A percentile compares a stretch with the other conserved stretches of the same genome.
These are phyloP conservation scores for Neogobius melanostomus DNA, from an alignment of 2,113 vertebrate species.

Conservation along the genomic window DNA sequence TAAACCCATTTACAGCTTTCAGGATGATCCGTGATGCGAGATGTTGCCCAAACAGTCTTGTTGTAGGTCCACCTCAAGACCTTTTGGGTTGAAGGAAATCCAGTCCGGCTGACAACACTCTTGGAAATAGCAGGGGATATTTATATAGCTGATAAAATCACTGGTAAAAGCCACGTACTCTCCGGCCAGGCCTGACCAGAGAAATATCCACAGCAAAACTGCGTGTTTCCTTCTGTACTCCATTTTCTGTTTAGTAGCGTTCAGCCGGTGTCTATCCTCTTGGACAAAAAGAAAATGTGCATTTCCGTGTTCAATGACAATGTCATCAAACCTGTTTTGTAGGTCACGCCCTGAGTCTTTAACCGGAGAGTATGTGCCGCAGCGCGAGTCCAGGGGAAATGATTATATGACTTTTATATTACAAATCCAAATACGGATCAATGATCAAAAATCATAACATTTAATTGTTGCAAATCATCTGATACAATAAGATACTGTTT, in stretches of 20 bases:
- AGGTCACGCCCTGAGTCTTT: too few species aligned
- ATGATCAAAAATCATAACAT: too few species aligned
- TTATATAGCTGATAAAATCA: slow-evolving; percentile 71
- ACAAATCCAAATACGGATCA: too few species aligned
- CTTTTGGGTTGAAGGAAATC: slow-evolving; percentile 82
- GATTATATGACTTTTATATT: too few species aligned
- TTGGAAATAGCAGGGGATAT: slow-evolving; percentile 71
- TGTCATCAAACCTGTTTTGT: too few species aligned
- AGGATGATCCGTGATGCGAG: slow-evolving; percentile 84
- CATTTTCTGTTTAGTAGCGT: slow-evolving; percentile 21
- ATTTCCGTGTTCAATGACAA: too few species aligned
- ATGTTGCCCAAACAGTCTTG: slow-evolving; percentile 92
- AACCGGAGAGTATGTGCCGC: too few species aligned
- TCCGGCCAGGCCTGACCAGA: slow-evolving; percentile 28
- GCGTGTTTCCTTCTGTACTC: slow-evolving; percentile 17
- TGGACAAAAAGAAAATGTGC: too few species aligned
- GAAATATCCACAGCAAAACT: slow-evolving; percentile 42
- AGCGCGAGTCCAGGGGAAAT: too few species aligned
- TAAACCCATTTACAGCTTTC: slow-evolving; percentile 86
- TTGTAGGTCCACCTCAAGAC: slow-evolving; percentile 79
- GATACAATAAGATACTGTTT: too few species aligned
- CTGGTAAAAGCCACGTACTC: slow-evolving; percentile 77
- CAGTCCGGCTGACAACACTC: slow-evolving; percentile 79
- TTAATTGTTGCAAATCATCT: too few species aligned
- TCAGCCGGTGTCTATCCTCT: too few species aligned